A percentile compares a stretch with the other conserved stretches of the same genome.
Conservation (phyloP, 2,113 vertebrate genomes). For the Henicopernis longicauda region DNA sequence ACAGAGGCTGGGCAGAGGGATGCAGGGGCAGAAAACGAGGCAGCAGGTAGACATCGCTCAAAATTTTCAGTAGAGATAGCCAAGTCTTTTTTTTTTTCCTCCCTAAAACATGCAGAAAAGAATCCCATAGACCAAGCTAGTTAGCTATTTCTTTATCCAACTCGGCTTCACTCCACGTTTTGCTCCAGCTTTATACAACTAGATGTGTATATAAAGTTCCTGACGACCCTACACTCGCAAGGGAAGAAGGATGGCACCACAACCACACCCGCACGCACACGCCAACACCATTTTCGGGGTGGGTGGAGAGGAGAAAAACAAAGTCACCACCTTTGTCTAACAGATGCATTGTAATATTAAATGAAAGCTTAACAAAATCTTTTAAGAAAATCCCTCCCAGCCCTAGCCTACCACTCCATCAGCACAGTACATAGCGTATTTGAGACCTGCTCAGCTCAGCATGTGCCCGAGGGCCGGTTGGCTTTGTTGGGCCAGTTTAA, state of each 20-base stretch:
- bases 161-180: neutral
- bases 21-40: neutral
- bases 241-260: neutral
- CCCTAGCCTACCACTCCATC: neutral
- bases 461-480: neutral
- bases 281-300: neutral
- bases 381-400: neutral
- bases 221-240: rapidly evolving
- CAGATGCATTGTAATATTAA: neutral
- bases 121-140: neutral
- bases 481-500: neutral
- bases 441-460: neutral
- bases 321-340: neutral
- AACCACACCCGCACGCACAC: no score
- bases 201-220: neutral
- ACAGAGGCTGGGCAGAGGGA: neutral
- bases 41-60: neutral
- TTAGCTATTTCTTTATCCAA: neutral
- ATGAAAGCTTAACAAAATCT: neutral
- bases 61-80: neutral
- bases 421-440: neutral
- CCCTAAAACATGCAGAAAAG: neutral
- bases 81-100: neutral
- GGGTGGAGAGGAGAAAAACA: neutral
- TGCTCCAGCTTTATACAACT: neutral